These are phyloP conservation scores for Temnopleurus reevesii DNA, from an alignment of 53 echinoderm and acorn worm genomes.

Conservation along the genomic window DNA sequence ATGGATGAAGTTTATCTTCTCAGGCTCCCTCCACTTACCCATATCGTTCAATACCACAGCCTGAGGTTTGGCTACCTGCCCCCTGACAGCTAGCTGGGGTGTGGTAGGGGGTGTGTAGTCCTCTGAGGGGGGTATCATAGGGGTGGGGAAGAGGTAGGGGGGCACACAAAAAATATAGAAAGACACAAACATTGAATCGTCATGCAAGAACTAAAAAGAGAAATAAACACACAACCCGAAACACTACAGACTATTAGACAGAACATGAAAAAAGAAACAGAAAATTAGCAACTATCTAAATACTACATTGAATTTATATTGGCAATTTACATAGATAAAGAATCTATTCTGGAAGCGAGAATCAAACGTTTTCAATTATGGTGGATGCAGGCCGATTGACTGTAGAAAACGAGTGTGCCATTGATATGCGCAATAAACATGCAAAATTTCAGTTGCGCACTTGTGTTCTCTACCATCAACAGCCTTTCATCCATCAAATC, in stretches of 20 bases:
- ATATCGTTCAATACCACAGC: conserved; percentile 78
- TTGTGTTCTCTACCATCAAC: no score
- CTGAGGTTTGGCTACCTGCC: conserved; percentile 79
- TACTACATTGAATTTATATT: neutral
- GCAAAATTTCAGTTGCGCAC: no score
- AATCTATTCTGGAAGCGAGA: no score
- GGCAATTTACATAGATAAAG: no score
- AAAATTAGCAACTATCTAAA: neutral
- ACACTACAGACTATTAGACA: neutral
- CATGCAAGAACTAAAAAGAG: neutral
- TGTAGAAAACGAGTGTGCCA: no score
- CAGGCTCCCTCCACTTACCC: conserved; percentile 78
- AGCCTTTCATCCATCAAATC: no score
- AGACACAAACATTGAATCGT: conserved; percentile 23
- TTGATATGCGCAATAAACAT: no score
- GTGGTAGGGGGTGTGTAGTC: conserved; percentile 86
- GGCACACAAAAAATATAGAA: conserved; percentile 19
- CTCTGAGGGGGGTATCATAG: conserved; percentile 62
- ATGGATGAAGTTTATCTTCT: no score
- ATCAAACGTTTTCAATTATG: no score
- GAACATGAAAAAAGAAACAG: conserved; percentile 7
- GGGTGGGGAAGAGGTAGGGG: neutral
- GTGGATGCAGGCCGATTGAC: no score
- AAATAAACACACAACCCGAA: neutral
- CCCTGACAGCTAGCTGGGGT: conserved; percentile 77